These are phyloP conservation scores for Acheta domesticus DNA, from an alignment of 2,888 invertebrate genomes.

Conservation along the genomic window DNA sequence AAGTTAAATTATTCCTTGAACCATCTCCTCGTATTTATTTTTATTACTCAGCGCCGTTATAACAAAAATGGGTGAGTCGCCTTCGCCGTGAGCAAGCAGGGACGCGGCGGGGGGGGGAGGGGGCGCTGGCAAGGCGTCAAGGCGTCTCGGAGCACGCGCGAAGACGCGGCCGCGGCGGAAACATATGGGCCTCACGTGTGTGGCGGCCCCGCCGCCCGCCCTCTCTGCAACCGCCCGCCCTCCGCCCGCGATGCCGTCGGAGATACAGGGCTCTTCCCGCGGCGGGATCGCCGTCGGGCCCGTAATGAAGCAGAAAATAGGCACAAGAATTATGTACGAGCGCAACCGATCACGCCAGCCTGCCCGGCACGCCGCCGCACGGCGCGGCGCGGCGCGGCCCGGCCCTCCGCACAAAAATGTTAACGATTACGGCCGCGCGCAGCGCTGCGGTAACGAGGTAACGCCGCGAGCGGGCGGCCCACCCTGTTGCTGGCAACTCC, in stretches of 20 bases:
- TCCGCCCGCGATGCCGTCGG: not conserved
- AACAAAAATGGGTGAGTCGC: not conserved
- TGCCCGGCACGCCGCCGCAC: not conserved
- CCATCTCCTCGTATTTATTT: no score
- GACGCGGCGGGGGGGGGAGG: no score
- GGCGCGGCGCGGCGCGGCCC: not conserved
- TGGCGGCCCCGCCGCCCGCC: not conserved
- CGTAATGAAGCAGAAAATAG: conserved; percentile 18
- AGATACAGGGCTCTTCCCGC: not conserved
- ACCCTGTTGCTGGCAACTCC: not conserved
- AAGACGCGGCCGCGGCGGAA: not conserved
- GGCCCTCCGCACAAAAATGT: not conserved
- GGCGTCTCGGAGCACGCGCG: not conserved
- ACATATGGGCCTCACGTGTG: conserved; percentile 9
- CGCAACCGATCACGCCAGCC: not conserved
- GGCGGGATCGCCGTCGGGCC: not conserved
- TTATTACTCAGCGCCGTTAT: no score
- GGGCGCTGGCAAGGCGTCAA: not conserved
- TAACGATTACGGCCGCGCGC: not conserved
- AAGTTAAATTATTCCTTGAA: no score
- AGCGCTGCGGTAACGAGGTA: no score
- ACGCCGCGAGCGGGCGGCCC: no score
- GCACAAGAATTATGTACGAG: conserved; percentile 1
- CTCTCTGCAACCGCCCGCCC: not conserved
- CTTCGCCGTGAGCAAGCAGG: not conserved